Percentiles rank a stretch among this genome's conserved stretches.
phyloP scores from a whole-genome alignment of 2,113 vertebrate genomes.

The Turnix velox region DNA sequence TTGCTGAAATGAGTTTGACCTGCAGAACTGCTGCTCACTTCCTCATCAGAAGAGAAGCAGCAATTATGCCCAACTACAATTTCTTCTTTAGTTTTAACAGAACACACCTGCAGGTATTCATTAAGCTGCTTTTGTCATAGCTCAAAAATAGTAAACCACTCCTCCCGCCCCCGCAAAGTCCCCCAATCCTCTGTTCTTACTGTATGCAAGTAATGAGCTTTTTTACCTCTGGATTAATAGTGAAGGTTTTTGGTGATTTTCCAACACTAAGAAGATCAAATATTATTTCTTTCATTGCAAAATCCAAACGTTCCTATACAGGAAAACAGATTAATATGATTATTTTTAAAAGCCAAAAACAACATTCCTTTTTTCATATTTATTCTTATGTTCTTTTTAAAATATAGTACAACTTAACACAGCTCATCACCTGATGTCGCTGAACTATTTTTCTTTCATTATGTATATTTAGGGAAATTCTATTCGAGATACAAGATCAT shows the following conservation, averaged over 20 bases:
- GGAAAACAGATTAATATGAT: neutral
- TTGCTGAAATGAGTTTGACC: neutral
- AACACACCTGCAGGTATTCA: neutral
- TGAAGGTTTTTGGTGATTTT: slow-evolving; percentile 97
- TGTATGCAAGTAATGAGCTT: neutral
- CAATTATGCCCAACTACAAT: neutral
- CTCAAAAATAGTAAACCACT: neutral
- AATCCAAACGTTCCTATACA: slow-evolving; percentile 95
- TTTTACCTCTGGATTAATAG: slow-evolving; percentile 97
- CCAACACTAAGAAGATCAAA: slow-evolving; percentile 99
- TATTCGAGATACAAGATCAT: neutral
- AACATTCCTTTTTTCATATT: neutral
- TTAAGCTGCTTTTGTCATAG: neutral
- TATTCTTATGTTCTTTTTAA: neutral
- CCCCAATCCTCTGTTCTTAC: neutral
- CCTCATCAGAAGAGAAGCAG: neutral
- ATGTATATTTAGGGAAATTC: neutral
- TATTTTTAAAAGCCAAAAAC: neutral
- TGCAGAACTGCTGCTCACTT: neutral
- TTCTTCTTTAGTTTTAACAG: neutral
- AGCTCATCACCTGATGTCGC: neutral
- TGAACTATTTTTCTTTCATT: neutral
- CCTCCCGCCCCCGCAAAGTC: neutral
- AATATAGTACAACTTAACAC: neutral
- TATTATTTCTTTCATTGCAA: slow-evolving; percentile 99